phyloP scores from a whole-genome alignment of 2,113 vertebrate species.

The Anguilla japonica region DNA sequence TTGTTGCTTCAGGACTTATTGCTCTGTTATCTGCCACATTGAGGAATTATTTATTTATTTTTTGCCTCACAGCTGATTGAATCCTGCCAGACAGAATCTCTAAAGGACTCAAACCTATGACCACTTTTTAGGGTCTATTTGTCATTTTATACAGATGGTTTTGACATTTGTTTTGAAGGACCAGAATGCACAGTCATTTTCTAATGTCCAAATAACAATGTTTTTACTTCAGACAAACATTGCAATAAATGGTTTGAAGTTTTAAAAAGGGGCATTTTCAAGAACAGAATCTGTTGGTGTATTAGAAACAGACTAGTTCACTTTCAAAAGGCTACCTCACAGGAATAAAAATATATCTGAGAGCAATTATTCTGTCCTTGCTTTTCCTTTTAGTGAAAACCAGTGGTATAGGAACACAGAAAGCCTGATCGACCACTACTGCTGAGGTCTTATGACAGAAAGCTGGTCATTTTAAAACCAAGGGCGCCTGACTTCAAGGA shows the following conservation, averaged over 20 bases:
- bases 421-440: background rate
- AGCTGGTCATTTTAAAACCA: background rate
- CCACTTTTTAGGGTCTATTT: background rate
- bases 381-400: background rate
- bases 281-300: background rate
- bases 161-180: background rate
- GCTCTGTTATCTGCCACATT: background rate
- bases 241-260: background rate
- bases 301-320: background rate
- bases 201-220: background rate
- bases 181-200: background rate
- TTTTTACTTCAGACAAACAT: background rate
- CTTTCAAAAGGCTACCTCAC: background rate
- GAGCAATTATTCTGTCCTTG: background rate
- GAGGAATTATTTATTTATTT: background rate
- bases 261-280: background rate
- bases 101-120: background rate
- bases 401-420: background rate
- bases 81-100: background rate
- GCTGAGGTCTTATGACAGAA: conserved; percentile 1
- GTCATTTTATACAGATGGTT: background rate
- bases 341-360: background rate
- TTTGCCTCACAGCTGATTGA: background rate
- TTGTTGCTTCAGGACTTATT: background rate
- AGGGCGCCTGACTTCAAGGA: background rate